phyloP scores from a whole-genome alignment of 2,797 vertebrate genomes.

The Cynopterus sphinx region DNA sequence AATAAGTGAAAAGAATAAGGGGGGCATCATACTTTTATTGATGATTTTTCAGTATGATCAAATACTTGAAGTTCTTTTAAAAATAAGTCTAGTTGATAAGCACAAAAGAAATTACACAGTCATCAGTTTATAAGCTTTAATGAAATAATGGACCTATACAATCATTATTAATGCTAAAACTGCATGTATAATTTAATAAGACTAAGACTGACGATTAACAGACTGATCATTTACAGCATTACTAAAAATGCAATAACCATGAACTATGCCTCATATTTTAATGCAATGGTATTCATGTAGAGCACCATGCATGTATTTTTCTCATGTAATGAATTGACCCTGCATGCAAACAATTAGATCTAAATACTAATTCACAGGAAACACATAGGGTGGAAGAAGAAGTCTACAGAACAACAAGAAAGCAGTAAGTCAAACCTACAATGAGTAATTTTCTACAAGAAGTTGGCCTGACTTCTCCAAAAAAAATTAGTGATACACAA shows the following conservation, averaged over 20 bases:
- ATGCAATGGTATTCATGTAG: too few species aligned
- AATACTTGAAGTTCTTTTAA: background rate
- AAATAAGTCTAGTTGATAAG: background rate
- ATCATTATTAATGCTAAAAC: background rate
- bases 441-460: background rate
- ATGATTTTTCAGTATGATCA: background rate
- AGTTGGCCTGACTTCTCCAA: background rate
- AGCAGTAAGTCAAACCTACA: background rate
- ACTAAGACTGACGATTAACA: background rate
- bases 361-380: background rate
- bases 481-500: background rate
- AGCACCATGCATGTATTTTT: background rate
- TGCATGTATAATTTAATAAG: background rate
- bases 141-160: background rate
- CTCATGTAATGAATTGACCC: background rate
- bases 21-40: background rate
- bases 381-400: background rate
- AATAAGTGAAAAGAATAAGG: background rate
- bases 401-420: background rate
- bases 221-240: background rate
- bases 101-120: background rate
- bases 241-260: background rate
- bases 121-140: background rate
- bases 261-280: background rate
- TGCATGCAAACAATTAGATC: background rate